Base-by-base conservation (phyloP, 2,797 vertebrate genomes). In the Pseudochaenichthys georgianus region DNA sequence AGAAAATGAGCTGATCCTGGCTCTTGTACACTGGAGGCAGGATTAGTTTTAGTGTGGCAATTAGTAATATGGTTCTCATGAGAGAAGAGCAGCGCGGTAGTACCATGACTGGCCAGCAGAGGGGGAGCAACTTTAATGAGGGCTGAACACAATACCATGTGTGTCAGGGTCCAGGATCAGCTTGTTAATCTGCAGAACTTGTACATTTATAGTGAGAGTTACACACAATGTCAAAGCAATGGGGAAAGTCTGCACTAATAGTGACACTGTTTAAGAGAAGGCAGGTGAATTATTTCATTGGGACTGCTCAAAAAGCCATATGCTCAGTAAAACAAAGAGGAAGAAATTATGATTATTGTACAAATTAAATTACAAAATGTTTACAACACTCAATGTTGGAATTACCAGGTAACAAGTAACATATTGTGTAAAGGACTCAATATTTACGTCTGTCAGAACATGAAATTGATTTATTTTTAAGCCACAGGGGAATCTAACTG, bases 91-190 rank as follows among this genome's bases (percentile, higher is more conserved):
- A 42, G 50, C n/a, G 38, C 63, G 52, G 90, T 34, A 90, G 87
- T 92, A 88, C 91, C 61, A 19, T 12, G 15, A 77, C 75, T 84
- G 73, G 28, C 92, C 94, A 94, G 90, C 90, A 95, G 94, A 94
- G 92, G 93, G 93, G 58, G 89, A 72, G 85, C 78, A 82, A 88
- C 81, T 48, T 83, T 88, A 87, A 70, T 68, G 71, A 78, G 70
- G 70, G 7, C 51, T 74, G 34, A 85, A 73, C 66, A 78, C 51
- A 81, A 82, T 50, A 76, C 31, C 75, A 64, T 80, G 59, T 72
- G 80, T 71, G 64, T 72, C 53, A 50, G 23, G 21, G 58, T 51
- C 17, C 28, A 23, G 46, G 47, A 42, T 58, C 52, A 51, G 52
- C 12, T 55, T 78, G 23, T 74, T 73, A 70, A 76, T 45, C 31